Conservation (phyloP, 2,888 invertebrate species). For the Acanthosepion esculentum region DNA sequence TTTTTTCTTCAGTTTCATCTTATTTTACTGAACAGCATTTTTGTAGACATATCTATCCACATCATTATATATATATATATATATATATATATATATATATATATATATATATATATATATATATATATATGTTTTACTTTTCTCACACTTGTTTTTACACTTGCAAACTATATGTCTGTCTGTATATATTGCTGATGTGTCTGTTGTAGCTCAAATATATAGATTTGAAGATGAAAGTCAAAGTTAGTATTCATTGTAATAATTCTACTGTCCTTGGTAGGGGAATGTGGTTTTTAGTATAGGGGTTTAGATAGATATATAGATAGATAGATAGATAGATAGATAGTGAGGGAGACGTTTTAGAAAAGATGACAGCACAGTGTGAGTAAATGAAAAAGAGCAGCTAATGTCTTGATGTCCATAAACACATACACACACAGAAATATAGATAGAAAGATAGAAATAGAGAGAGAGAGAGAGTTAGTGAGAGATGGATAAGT, state of each 20-base stretch:
- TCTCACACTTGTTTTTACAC: no score
- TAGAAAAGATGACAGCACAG: not conserved
- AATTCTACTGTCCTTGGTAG: not conserved
- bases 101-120: not conserved
- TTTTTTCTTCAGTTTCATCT: no score
- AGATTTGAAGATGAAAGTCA: not conserved
- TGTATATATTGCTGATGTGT: no score
- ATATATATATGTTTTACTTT: not conserved
- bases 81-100: not conserved
- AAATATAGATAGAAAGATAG: not conserved
- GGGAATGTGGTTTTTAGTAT: not conserved
- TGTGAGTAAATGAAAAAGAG: not conserved
- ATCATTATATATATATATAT: not conserved
- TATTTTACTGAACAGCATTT: no score
- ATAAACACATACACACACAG: not conserved
- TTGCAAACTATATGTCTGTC: no score
- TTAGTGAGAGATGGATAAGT: constrained; percentile 6
- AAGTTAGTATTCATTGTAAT: not conserved
- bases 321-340: not conserved
- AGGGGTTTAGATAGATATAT: not conserved
- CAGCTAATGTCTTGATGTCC: not conserved
- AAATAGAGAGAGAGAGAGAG: not conserved
- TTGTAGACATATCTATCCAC: not conserved
- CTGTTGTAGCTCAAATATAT: not conserved
- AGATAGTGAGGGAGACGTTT: no score